Base-by-base conservation (phyloP, 2,113 vertebrate genomes). In the Corydoras sp. region DNA sequence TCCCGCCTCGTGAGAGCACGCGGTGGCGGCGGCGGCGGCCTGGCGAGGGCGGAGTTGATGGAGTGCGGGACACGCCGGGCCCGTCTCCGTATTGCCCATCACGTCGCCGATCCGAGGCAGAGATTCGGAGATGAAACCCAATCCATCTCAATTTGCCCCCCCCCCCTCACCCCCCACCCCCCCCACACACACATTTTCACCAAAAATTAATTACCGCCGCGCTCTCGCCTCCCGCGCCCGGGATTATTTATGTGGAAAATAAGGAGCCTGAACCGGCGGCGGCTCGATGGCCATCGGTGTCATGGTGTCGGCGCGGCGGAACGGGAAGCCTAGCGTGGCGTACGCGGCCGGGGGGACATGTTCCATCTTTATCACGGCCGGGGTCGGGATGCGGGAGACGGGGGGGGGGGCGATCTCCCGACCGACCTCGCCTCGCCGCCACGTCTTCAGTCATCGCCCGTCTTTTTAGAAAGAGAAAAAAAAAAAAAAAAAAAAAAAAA, bases 301-400 rank as follows among this genome's bases (percentile, higher is more conserved):
- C 86, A 88, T 77, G 83, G 81, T 79, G 81, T 80, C 82, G 80
- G 75, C 14, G 76, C 83, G 72, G 84, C 81, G 80, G 81, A 86
- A 85, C 83, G 60, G 71, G 80, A 82, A 84, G 84, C 35, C 74
- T 83, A 79, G 62, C 29, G 55, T 69, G 72, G 81, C 83, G 74
- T 85, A 83, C 84, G 83, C 43, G 76, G 83, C 75, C 82, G 71
- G 58, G n/a, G 81, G 79, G 77, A 79, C 83, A 82, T 81, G 65
- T 76, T 89, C 82, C 80, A 82, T 84, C 88, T 89, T 85, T 84
- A 86, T 87, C 86, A 87, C 79, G 76, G 81, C 83, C 73, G 78
- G 84, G 77, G 53, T 79, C 69, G 77, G 71, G 78, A 81, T 74
- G 79, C 77, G 76, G 79, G 56, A 77, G 74, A 76, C 78, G 68